A percentile compares a stretch with the other conserved stretches of the same genome.
phyloP scores from a whole-genome alignment of 2,113 vertebrate species.

The Archocentrus centrarchus region DNA sequence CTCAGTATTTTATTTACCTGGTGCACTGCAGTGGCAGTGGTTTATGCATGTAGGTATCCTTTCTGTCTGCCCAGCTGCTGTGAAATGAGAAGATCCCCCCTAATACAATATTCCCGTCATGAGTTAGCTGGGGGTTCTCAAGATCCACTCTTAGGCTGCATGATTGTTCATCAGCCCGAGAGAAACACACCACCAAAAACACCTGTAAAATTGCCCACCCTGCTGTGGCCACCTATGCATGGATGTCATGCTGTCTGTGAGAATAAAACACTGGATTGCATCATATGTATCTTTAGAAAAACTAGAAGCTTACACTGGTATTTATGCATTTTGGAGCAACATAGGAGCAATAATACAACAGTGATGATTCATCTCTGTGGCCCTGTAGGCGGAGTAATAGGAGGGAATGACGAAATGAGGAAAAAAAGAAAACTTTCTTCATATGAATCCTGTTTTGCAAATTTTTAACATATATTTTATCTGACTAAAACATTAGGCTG shows the following conservation, averaged over 20 bases:
- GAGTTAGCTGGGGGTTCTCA: constrained; percentile 62
- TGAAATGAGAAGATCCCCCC: constrained; percentile 77
- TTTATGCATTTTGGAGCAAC: constrained; percentile 39
- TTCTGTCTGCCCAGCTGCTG: constrained; percentile 59
- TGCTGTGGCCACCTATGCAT: constrained; percentile 59
- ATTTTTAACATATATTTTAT: neutral
- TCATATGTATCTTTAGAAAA: neutral
- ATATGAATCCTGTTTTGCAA: too few species aligned
- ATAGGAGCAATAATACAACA: neutral
- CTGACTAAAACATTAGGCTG: neutral
- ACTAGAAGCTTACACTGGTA: neutral
- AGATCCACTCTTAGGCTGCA: constrained; percentile 63
- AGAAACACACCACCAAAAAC: constrained; percentile 52
- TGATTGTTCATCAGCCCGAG: constrained; percentile 44
- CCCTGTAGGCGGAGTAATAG: neutral
- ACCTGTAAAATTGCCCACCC: constrained; percentile 67
- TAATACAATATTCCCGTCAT: constrained; percentile 71
- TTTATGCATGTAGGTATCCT: neutral
- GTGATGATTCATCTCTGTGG: neutral
- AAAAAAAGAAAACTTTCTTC: neutral
- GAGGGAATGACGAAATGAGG: neutral
- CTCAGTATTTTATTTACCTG: constrained; percentile 44
- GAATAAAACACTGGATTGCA: neutral
- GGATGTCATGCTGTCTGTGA: constrained; percentile 40
- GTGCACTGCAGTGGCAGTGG: constrained; percentile 64